Percentiles rank a stretch among this genome's conserved stretches.
Conservation (phyloP, 2,113 vertebrate species). For the Australoheros scitulus region DNA sequence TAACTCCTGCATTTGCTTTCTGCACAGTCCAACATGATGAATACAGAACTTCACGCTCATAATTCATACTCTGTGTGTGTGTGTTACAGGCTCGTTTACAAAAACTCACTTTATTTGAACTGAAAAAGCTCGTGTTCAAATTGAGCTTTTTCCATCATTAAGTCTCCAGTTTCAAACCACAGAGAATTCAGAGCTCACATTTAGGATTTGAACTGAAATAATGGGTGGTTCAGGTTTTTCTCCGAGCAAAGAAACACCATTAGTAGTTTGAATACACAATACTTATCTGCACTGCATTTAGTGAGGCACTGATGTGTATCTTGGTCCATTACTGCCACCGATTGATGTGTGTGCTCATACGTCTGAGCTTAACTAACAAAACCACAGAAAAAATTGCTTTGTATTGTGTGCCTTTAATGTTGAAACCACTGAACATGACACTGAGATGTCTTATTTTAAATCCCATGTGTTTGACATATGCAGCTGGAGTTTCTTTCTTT, state of each 20-base stretch:
- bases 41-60: background rate
- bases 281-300: background rate
- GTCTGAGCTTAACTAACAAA: no score
- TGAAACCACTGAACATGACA: no score
- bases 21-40: background rate
- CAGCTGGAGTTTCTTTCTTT: background rate
- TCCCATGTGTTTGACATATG: background rate
- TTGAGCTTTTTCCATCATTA: constrained; percentile 22
- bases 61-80: background rate
- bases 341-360: no score
- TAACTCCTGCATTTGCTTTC: background rate
- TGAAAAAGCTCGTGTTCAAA: background rate
- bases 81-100: background rate
- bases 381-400: background rate
- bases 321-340: background rate
- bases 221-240: background rate
- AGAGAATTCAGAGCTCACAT: background rate
- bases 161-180: constrained; percentile 2
- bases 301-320: background rate
- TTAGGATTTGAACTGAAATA: background rate
- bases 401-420: no score
- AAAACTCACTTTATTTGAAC: constrained; percentile 15
- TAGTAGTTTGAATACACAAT: background rate
- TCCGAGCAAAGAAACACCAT: background rate
- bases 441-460: background rate